Conservation (phyloP, 2,797 vertebrate genomes). For the Chelmon rostratus region DNA sequence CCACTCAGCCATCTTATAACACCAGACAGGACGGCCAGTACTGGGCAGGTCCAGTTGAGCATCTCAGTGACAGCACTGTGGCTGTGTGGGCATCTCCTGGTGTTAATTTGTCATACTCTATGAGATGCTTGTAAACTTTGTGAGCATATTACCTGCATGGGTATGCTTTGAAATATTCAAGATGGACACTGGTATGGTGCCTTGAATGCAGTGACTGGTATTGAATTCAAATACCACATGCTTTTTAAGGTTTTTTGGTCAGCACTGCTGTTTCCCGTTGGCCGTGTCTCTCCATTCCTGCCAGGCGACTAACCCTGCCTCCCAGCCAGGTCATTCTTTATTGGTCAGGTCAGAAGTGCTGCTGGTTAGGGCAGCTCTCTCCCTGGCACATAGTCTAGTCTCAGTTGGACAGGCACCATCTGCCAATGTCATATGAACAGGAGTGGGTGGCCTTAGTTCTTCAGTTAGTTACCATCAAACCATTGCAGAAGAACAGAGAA, state of each 20-base stretch:
- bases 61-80: not conserved
- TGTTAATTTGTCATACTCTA: not conserved
- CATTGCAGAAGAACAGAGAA: not conserved
- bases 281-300: slow-evolving; percentile 2
- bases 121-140: not conserved
- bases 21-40: not conserved
- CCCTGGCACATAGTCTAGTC: not conserved
- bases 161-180: not conserved
- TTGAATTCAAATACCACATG: not conserved
- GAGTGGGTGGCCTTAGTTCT: not conserved
- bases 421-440: not conserved
- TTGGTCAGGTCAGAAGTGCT: slow-evolving; percentile 21
- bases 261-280: not conserved
- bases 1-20: not conserved
- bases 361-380: slow-evolving; percentile 20
- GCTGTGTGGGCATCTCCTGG: not conserved
- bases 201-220: not conserved
- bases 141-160: not conserved
- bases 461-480: not conserved
- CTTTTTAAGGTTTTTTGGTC: not conserved
- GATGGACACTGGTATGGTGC: not conserved
- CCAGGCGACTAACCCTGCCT: slow-evolving; percentile 15
- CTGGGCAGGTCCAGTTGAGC: not conserved
- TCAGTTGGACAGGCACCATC: not conserved
- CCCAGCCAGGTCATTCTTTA: slow-evolving; percentile 14